Percentiles rank a stretch among this genome's conserved stretches.
Conservation (phyloP, 2,888 invertebrate genomes). For the Drosophila antonietae region DNA sequence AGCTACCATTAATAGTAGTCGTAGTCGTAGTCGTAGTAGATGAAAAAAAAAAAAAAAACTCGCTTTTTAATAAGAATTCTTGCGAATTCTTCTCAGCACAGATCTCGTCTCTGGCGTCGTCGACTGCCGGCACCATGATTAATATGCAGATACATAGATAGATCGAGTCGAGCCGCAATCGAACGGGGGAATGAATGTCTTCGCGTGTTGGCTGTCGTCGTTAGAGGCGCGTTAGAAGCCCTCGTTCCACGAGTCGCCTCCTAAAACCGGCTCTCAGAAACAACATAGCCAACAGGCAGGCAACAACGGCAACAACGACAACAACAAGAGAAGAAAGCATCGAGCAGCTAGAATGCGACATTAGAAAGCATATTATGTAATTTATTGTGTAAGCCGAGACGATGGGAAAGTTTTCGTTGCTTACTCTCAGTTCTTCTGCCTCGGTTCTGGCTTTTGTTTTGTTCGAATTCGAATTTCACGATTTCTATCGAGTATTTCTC, state of each 20-base stretch:
- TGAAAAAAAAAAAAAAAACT: conserved; percentile 57
- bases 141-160: conserved; percentile 69
- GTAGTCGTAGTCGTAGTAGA: conserved; percentile 12
- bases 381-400: conserved; percentile 68
- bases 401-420: conserved; percentile 69
- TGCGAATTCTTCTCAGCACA: conserved; percentile 66
- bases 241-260: conserved; percentile 15
- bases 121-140: conserved; percentile 62
- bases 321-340: conserved; percentile 73
- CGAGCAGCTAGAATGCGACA: conserved; percentile 57
- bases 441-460: conserved; percentile 5
- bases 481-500: conserved; percentile 50
- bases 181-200: conserved; percentile 16
- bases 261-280: conserved; percentile 51
- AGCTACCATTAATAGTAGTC: conserved; percentile 12
- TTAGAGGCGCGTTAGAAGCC: conserved; percentile 73
- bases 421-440: conserved; percentile 23
- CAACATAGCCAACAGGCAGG: conserved; percentile 18
- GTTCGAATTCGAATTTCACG: conserved; percentile 68
- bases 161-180: conserved; percentile 33
- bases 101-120: conserved; percentile 18
- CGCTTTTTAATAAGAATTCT: conserved; percentile 80
- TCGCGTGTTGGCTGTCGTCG: conserved; percentile 54
- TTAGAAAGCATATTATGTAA: conserved; percentile 78
- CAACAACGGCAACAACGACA: conserved; percentile 45